Percentiles rank a stretch among this genome's conserved stretches.
Evolutionary conservation across 2,113 vertebrate genomes (phyloP).

Genomic region (Halcyon senegalensis): DNA sequence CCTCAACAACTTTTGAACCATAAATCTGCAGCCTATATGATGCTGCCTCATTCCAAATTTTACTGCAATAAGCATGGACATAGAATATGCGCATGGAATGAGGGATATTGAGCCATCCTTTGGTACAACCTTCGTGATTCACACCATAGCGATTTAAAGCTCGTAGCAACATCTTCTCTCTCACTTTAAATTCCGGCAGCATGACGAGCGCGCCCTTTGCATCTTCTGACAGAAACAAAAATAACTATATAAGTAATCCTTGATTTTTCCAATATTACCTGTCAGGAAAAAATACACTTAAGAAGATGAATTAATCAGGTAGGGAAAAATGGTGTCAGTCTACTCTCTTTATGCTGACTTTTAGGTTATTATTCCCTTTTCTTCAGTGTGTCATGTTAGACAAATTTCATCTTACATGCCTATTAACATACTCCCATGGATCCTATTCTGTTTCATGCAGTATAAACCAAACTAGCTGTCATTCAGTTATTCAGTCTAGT

Average conservation of each 20-base stretch:
- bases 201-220: slow-evolving; percentile 86
- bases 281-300: background rate
- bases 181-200: slow-evolving; percentile 88
- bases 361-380: background rate
- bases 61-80: slow-evolving; percentile 92
- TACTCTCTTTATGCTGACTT: background rate
- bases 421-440: background rate
- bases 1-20: slow-evolving; percentile 79
- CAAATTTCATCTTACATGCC: background rate
- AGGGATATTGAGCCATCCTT: slow-evolving; percentile 91
- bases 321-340: background rate
- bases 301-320: background rate
- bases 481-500: background rate
- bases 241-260: background rate
- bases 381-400: background rate
- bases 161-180: slow-evolving; percentile 88
- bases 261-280: background rate
- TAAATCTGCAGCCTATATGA: slow-evolving; percentile 83
- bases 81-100: slow-evolving; percentile 92
- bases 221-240: slow-evolving; percentile 80
- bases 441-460: background rate
- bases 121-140: slow-evolving; percentile 82
- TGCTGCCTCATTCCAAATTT: slow-evolving; percentile 90
- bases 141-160: slow-evolving; percentile 89
- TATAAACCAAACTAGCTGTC: background rate